Base-by-base conservation (phyloP, 2,113 vertebrate genomes). In the Crotalus tigris region DNA sequence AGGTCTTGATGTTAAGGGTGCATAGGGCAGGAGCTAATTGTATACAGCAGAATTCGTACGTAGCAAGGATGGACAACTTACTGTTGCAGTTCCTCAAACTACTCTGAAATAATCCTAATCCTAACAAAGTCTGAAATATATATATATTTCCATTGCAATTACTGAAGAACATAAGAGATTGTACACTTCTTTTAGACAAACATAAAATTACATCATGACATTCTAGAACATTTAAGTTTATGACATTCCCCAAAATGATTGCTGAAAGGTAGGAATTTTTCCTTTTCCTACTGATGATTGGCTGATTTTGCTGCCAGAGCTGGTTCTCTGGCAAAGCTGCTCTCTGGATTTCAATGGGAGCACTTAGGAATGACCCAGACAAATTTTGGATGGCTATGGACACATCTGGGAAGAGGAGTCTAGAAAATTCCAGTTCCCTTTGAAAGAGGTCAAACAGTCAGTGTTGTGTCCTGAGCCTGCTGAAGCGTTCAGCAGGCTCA, bases 1-100 rank as follows among this genome's bases (percentile, higher is more conserved):
- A 49, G 54, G 88, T 93, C 95, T 61, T 53, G 7, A 88, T 92
- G 94, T 57, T 95, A 93, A 95, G 88, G 92, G 13, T 94, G 90
- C 89, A 55, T 11, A 58, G 29, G 17, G 13, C 2, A 53, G 0
- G 49, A 88, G 15, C n/a, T 90, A 93, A 92, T 55, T 33, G 81
- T 17, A 58, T 46, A 33, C 49, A 44, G 39, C 39, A 39, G 39
- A 39, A 39, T 39, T 39, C 39, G 39, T 39, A 39, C 39, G 2
- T 39, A 39, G 39, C 39, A 39, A 39, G 39, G 39, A 39, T 39
- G 39, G 39, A 39, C 39, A 39, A 39, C 39, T 39, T 94, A 17
- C 4, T 57, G 10, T 4, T 59, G 3, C 0, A 13, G 93, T 39
- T 81, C 5, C 9, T 57, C 0, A 55, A 89, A 51, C 2, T 51